Evolutionary conservation across 2,888 invertebrate species (phyloP).

Genomic region (Elmis aenea): DNA sequence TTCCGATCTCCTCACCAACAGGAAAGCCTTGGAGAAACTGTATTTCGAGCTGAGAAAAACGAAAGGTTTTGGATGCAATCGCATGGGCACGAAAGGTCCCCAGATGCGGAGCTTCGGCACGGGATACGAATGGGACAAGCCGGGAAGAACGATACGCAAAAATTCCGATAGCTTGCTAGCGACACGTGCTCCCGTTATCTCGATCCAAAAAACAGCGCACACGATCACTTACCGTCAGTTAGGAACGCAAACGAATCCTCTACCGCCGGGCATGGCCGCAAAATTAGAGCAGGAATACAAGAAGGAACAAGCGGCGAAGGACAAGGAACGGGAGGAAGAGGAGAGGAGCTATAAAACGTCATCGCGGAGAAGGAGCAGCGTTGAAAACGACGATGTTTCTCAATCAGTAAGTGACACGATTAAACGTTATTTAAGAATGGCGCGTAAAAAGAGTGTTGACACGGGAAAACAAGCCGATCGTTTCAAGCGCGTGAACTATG

Average conservation of each 20-base stretch:
- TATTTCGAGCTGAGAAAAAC: slow-evolving; percentile 69
- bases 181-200: slow-evolving; percentile 61
- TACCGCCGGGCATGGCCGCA: slow-evolving; percentile 53
- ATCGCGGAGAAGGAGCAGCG: slow-evolving; percentile 65
- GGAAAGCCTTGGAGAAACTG: slow-evolving; percentile 66
- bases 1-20: slow-evolving; percentile 67
- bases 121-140: slow-evolving; percentile 29
- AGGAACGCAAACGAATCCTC: slow-evolving; percentile 59
- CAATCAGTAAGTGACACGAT: slow-evolving; percentile 85
- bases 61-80: slow-evolving; percentile 51
- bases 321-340: slow-evolving; percentile 51
- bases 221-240: slow-evolving; percentile 46
- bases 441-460: slow-evolving; percentile 80
- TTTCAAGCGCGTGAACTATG: slow-evolving; percentile 85
- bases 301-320: slow-evolving; percentile 45
- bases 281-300: slow-evolving; percentile 48
- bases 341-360: slow-evolving; percentile 30
- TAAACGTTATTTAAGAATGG: slow-evolving; percentile 80
- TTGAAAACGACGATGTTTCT: slow-evolving; percentile 79
- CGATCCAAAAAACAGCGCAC: slow-evolving; percentile 57
- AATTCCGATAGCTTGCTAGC: slow-evolving; percentile 33
- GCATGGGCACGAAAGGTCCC: slow-evolving; percentile 32
- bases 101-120: slow-evolving; percentile 25
- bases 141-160: no score
- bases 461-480: slow-evolving; percentile 68